Evolutionary conservation across 1,140 invertebrate species (phyloP), one percentile per base, ranked within the genome.

Genomic region (Helicoverpa armigera): DNA sequence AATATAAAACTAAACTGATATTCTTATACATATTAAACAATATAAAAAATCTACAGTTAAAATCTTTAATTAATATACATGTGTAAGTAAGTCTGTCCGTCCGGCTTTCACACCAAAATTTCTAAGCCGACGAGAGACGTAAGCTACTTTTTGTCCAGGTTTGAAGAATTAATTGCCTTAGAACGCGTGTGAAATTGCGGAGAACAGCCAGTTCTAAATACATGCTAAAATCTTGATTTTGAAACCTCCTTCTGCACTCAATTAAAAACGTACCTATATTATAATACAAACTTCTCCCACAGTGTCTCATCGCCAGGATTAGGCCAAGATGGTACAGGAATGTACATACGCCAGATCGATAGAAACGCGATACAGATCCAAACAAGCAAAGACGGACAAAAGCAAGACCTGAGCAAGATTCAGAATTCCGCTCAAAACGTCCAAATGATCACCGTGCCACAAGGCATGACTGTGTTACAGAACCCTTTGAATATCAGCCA

Each of bases 381-480:
- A 77, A 80, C 89, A 0, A 90, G 85, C 75, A 94, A 94, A 86
- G 93, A 94, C 31, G 85, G 82, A 9, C 90, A 92, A 60, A 94
- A 94, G 53, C 92, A 92, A 83, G 93, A 94, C 18, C 35, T 93
- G 4, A 93, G 87, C 54, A 94, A 94, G 77, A 67, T 94, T 16
- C 93, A 94, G 56, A 92, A 82, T 61, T 70, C 89, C 4, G 87
- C 92, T 3, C 93, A 94, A 78, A 94, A 94, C 81, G 88, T 94
- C 3, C 93, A 94, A 85, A 94, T 94, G 93, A 94, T 94, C 73
- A 94, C 92, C 7, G 92, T 94, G 0, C 93, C 93, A 0, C 92
- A 89, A 18, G 93, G 93, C 14, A 94, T 94, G 93, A 94, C 93
- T 5, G 92, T 94, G 0, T 78, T 94, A 14, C 93, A 94, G 74